Evolutionary conservation across 2,888 invertebrate genomes (phyloP).

Genomic region (Lordiphosa andalusiaca): DNA sequence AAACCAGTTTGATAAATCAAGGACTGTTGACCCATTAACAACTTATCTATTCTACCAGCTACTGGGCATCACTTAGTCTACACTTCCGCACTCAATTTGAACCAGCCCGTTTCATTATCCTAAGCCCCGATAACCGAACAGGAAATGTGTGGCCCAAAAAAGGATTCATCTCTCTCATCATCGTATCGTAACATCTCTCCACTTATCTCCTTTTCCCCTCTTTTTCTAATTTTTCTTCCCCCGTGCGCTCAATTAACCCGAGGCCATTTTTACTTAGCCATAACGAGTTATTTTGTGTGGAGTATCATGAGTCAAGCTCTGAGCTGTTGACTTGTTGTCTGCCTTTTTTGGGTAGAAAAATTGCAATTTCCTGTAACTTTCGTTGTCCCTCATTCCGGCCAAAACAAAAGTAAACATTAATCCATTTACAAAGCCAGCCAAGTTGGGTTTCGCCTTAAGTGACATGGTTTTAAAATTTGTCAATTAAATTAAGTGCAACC

Average conservation of each 20-base stretch:
- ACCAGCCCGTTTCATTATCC: slow-evolving; percentile 44
- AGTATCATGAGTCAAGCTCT: slow-evolving; percentile 31
- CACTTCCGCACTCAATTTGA: not conserved
- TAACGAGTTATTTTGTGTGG: slow-evolving; percentile 53
- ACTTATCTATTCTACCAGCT: not conserved
- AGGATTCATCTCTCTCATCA: slow-evolving; percentile 26
- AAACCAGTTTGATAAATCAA: no score
- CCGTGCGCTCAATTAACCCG: slow-evolving; percentile 69
- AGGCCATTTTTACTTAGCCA: slow-evolving; percentile 51
- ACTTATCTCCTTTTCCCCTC: slow-evolving; percentile 7
- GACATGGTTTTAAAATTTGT: slow-evolving; percentile 78
- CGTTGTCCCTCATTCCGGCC: slow-evolving; percentile 10
- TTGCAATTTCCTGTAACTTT: slow-evolving; percentile 73
- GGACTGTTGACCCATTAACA: no score
- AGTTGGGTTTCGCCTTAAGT: slow-evolving; percentile 45
- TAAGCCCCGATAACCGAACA: slow-evolving; percentile 11
- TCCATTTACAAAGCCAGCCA: slow-evolving; percentile 64
- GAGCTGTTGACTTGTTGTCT: slow-evolving; percentile 71
- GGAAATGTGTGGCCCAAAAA: slow-evolving; percentile 42
- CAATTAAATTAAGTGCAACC: slow-evolving; percentile 81
- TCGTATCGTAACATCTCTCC: slow-evolving; percentile 17
- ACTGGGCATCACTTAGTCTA: slow-evolving; percentile 8
- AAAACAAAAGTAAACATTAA: slow-evolving; percentile 75
- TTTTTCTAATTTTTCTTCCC: slow-evolving; percentile 23
- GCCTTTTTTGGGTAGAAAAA: slow-evolving; percentile 69